Base-by-base conservation (phyloP, 2,797 vertebrate genomes). In the Liparis tanakae region DNA sequence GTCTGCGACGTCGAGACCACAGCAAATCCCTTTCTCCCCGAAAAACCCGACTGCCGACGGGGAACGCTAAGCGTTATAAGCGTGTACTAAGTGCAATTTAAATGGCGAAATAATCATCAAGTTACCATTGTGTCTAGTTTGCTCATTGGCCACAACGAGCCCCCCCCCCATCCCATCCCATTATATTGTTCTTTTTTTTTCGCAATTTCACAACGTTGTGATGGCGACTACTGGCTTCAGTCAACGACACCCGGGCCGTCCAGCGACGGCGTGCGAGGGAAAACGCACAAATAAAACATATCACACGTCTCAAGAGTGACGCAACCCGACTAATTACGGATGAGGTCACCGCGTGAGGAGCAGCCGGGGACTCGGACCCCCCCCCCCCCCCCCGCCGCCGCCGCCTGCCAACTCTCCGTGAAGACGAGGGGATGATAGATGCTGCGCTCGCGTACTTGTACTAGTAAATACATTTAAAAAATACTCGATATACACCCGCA, bases 1-100 rank as follows among this genome's bases (percentile, higher is more conserved):
- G 37, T 48, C n/a, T 72, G 55, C 39, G 20, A 43, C 33, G 34
- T 43, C 67, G 48, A 72, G 48, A 72, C 41, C 41, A 51, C 44
- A 70, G 43, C 4, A 6, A 68, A 63, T 34, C 8, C 0, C 20
- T 14, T 65, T 58, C 54, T n/a, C 69, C 33, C 10, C 5, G 10
- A 51, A 62, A 60, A 30, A 30, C 25, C 36, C 33, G 65, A 46
- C 18, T 37, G 25, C 30, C 44, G 17, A 17, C 10, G 2, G 55
- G 15, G 33, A 68, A 41, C 39, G 13, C 22, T 54, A 13, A 67
- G 22, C 34, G 56, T 13, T 33, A 57, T 22, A 65, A 51, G n/a
- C 13, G 25, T 55, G 48, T 18, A 9, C 39, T 55, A 34, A 30
- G 13, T 20, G 13, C 34, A 46, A 36, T 50, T 25, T 57, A 20